phyloP scores from a whole-genome alignment of 2,888 invertebrate species.

The Halictus ligatus region DNA sequence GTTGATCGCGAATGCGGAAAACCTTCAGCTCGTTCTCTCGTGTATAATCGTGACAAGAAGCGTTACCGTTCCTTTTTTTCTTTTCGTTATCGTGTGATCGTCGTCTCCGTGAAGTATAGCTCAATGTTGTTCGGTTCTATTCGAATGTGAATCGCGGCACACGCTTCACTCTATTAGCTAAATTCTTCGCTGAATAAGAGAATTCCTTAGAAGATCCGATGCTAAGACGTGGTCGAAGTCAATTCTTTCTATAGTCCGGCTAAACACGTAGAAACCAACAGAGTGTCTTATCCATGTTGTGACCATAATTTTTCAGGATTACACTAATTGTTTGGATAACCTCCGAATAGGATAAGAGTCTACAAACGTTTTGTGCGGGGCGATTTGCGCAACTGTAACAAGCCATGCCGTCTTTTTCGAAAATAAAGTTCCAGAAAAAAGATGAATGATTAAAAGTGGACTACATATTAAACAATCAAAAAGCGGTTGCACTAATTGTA shows the following conservation, averaged over 20 bases:
- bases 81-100: background rate
- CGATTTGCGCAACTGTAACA: background rate
- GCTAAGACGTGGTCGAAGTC: background rate
- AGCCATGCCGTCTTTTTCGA: too few relatives aligned
- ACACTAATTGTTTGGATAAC: conserved; percentile 17
- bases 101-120: background rate
- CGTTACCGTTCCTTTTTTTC: background rate
- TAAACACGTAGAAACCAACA: background rate
- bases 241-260: background rate
- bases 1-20: background rate
- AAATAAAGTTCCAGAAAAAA: background rate
- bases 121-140: background rate
- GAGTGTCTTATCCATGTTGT: conserved; percentile 20
- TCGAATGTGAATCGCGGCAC: background rate
- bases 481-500: too few relatives aligned
- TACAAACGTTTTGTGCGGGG: conserved; percentile 13
- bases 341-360: background rate
- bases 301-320: conserved; percentile 16
- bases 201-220: background rate
- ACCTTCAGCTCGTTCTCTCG: background rate
- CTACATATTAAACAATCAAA: too few relatives aligned
- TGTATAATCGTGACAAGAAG: background rate
- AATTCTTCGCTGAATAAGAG: background rate
- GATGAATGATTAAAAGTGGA: too few relatives aligned
- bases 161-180: background rate